These are phyloP conservation scores for Drosophila sp. DNA, from an alignment of 1,140 invertebrate genomes.

Conservation along the genomic window DNA sequence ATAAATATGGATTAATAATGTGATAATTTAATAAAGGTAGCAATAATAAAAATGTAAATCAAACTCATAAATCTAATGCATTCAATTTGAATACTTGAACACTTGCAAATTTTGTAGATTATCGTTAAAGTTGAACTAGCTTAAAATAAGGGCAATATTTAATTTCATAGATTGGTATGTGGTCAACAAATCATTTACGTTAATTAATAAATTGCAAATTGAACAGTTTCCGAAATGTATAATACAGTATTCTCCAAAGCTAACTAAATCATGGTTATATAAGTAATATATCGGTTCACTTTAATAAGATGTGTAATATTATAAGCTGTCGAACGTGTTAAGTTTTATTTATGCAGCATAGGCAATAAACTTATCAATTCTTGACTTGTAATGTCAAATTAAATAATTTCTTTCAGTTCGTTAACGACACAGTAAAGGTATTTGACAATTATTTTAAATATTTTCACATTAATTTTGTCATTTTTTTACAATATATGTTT, in stretches of 20 bases:
- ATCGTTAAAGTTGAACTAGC: conserved; percentile 22
- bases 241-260: background rate
- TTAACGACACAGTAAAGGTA: background rate
- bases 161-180: background rate
- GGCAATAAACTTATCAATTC: background rate
- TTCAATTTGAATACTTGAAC: background rate
- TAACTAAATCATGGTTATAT: background rate
- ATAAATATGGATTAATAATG: conserved; percentile 27
- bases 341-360: background rate
- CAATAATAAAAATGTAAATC: conserved; percentile 28
- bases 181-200: conserved; percentile 22
- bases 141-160: background rate
- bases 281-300: no score
- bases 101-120: background rate
- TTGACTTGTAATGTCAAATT: background rate
- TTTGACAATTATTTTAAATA: background rate
- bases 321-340: background rate
- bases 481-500: background rate
- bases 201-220: background rate
- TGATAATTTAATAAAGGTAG: conserved; percentile 28
- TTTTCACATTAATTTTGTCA: background rate
- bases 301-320: background rate
- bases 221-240: background rate
- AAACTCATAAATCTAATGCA: background rate
- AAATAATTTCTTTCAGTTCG: background rate